These are phyloP conservation scores for Geococcyx californianus DNA, from an alignment of 2,113 vertebrate genomes.

Conservation along the genomic window DNA sequence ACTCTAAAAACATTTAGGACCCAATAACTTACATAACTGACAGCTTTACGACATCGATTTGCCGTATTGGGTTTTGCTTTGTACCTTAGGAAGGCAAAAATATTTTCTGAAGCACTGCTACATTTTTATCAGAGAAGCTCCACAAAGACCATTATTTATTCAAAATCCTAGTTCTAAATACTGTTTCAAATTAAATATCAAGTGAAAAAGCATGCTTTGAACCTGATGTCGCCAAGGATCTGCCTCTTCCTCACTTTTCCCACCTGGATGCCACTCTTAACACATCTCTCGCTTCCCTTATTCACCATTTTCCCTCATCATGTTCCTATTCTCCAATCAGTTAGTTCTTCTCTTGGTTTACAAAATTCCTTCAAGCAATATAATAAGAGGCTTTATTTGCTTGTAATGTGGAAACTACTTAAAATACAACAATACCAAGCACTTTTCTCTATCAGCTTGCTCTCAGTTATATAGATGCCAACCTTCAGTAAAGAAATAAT, in stretches of 20 bases:
- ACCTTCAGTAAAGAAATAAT: background rate
- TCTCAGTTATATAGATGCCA: background rate
- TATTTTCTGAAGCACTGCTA: background rate
- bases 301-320: background rate
- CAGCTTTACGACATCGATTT: background rate
- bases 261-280: background rate
- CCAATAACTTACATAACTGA: background rate
- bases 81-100: background rate
- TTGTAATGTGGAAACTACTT: background rate
- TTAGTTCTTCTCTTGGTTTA: background rate
- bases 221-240: background rate
- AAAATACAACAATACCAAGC: background rate
- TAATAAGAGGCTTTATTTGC: background rate
- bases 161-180: background rate
- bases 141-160: background rate
- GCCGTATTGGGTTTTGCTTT: background rate
- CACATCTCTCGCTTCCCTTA: background rate
- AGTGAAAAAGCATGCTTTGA: background rate
- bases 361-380: background rate
- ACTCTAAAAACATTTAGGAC: background rate
- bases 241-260: background rate
- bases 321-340: background rate
- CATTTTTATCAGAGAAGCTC: background rate
- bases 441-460: background rate
- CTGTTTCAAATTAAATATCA: background rate